Evolutionary conservation across 2,888 invertebrate genomes (phyloP).

Genomic region (Synanthedon andrenaeformis): DNA sequence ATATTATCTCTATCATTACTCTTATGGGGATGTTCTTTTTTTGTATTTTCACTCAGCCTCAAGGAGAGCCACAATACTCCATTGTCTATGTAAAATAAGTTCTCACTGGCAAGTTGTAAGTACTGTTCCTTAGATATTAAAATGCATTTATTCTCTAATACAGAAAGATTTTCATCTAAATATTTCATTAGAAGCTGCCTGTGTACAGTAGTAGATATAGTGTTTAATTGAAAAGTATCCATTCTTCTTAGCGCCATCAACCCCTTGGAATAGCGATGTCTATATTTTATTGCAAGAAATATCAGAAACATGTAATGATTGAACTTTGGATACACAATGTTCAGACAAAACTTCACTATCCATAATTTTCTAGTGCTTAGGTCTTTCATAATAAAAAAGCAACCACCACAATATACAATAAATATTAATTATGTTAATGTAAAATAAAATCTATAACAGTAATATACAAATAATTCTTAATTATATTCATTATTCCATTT

Average conservation of each 20-base stretch:
- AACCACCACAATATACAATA: conserved; percentile 5
- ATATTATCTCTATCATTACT: conserved; percentile 15
- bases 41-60: conserved; percentile 34
- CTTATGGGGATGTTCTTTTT: conserved; percentile 22
- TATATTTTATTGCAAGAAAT: conserved; percentile 53
- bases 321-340: conserved; percentile 60
- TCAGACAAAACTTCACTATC: conserved; percentile 58
- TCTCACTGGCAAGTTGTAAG: conserved; percentile 50
- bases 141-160: conserved; percentile 45
- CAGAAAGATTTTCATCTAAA: conserved; percentile 31
- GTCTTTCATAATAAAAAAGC: conserved; percentile 42
- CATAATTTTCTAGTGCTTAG: conserved; percentile 40
- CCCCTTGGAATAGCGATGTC: conserved; percentile 33
- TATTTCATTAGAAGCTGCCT: conserved; percentile 28
- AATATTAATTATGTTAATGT: conserved; percentile 3
- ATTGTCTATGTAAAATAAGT: conserved; percentile 58
- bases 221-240: conserved; percentile 35
- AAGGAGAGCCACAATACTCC: conserved; percentile 53
- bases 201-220: conserved; percentile 30
- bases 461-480: conserved; percentile 4
- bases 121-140: conserved; percentile 48
- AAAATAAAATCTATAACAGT: no score
- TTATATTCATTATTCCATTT: not conserved
- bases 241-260: conserved; percentile 18
- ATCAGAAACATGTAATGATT: conserved; percentile 50